These are phyloP conservation scores for Halcyon chelicuti DNA, from an alignment of 2,797 vertebrate genomes.

Conservation along the genomic window DNA sequence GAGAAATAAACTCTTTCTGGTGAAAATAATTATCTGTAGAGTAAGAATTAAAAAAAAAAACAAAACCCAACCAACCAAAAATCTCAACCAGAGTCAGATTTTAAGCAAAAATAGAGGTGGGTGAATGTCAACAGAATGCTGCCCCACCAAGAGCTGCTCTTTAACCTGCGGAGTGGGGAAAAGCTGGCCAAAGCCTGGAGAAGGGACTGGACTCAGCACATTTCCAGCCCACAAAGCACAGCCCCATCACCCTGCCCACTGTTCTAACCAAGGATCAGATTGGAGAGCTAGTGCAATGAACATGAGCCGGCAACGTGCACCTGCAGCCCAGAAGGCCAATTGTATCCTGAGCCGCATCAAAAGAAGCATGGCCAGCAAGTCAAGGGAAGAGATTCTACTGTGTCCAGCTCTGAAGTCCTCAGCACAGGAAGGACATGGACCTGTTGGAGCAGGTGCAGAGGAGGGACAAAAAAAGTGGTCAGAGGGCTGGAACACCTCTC, in stretches of 20 bases:
- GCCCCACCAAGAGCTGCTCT: fast-evolving
- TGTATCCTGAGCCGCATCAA: background rate
- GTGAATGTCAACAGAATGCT: background rate
- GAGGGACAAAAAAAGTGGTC: background rate
- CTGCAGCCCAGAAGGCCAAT: background rate
- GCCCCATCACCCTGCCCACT: background rate
- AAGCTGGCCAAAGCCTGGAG: background rate
- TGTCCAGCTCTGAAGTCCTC: background rate
- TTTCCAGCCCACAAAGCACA: background rate
- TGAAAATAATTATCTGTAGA: background rate
- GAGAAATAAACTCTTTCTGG: background rate
- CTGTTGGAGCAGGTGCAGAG: background rate
- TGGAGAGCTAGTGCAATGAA: background rate
- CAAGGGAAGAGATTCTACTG: background rate
- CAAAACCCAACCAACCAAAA: no score
- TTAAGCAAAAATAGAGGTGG: background rate
- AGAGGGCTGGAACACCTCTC: background rate
- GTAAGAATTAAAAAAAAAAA: background rate
- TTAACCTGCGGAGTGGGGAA: background rate
- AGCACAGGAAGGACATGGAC: background rate
- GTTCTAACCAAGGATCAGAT: background rate
- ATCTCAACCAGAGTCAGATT: background rate
- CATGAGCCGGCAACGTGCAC: background rate
- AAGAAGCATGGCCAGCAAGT: background rate
- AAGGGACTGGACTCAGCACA: background rate